A percentile compares a stretch with the other conserved stretches of the same genome.
These are phyloP conservation scores for Karalla daura DNA, from an alignment of 2,797 vertebrate species.

Conservation along the genomic window DNA sequence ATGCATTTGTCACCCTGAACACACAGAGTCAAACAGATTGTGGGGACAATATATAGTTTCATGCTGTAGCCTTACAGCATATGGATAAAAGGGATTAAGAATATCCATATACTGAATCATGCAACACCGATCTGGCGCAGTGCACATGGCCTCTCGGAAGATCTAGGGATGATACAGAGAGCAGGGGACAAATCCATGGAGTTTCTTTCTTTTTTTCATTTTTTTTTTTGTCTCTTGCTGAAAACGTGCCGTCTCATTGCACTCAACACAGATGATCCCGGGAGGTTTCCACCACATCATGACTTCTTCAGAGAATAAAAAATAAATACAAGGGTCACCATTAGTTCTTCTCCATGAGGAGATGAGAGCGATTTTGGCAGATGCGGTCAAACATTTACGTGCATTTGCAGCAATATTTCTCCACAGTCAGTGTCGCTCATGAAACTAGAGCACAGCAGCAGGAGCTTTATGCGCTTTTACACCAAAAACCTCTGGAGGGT, in stretches of 20 bases:
- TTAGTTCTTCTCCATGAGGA: conserved; percentile 19
- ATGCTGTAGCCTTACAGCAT: conserved; percentile 37
- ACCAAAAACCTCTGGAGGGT: conserved; percentile 52
- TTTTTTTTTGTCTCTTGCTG: conserved; percentile 3
- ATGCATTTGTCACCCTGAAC: background rate
- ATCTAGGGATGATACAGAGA: conserved; percentile 33
- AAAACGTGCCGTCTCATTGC: conserved; percentile 24
- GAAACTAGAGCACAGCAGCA: conserved; percentile 15
- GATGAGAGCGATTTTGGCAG: conserved; percentile 14
- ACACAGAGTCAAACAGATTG: conserved; percentile 36
- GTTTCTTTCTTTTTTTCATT: conserved; percentile 10
- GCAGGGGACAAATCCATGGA: conserved; percentile 31
- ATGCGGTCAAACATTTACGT: conserved; percentile 14
- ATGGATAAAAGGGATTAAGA: conserved; percentile 63
- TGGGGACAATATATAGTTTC: conserved; percentile 36
- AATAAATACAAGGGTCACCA: conserved; percentile 15
- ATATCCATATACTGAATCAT: conserved; percentile 41
- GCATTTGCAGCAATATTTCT: conserved; percentile 39
- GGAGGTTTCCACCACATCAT: conserved; percentile 8
- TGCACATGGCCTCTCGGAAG: conserved; percentile 24
- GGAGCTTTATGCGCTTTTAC: conserved; percentile 45
- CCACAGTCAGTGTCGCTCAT: conserved; percentile 6
- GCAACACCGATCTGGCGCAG: conserved; percentile 25
- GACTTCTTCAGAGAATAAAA: conserved; percentile 26
- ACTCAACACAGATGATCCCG: conserved; percentile 6